A percentile compares a stretch with the other conserved stretches of the same genome.
Evolutionary conservation across 2,113 vertebrate species (phyloP).

Genomic region (Pogonocichla stellata): DNA sequence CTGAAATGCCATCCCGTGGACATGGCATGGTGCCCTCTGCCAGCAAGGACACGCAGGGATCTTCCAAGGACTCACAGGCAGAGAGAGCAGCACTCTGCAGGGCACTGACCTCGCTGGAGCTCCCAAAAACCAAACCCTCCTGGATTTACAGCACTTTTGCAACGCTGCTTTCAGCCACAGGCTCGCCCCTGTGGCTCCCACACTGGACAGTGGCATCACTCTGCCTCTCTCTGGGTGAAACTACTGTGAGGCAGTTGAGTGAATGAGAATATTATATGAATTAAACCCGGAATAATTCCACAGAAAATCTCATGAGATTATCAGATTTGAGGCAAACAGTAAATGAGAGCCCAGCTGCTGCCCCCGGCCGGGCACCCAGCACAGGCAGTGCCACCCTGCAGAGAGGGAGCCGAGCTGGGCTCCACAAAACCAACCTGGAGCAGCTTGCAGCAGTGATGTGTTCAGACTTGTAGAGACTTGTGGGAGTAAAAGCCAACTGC

Average conservation of each 20-base stretch:
- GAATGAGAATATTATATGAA: background rate
- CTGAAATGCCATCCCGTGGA: accelerated
- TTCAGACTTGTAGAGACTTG: background rate
- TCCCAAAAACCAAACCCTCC: background rate
- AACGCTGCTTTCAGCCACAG: accelerated
- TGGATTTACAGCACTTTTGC: background rate
- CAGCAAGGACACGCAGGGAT: no score
- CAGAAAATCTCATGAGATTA: background rate
- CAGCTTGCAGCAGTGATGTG: accelerated
- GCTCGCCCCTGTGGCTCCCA: accelerated
- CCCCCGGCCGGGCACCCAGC: background rate
- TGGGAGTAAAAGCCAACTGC: background rate
- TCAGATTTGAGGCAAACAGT: background rate
- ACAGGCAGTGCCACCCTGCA: accelerated
- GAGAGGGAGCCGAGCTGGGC: accelerated
- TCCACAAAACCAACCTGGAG: accelerated
- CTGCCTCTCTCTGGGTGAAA: background rate
- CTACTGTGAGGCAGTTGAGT: accelerated
- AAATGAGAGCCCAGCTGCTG: background rate
- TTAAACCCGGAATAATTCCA: background rate
- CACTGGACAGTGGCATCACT: accelerated
- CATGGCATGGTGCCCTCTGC: background rate
- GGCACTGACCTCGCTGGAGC: background rate
- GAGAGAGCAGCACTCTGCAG: accelerated
- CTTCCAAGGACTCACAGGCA: background rate